phyloP scores from a whole-genome alignment of 2,797 vertebrate genomes.

The Vultur gryphus region DNA sequence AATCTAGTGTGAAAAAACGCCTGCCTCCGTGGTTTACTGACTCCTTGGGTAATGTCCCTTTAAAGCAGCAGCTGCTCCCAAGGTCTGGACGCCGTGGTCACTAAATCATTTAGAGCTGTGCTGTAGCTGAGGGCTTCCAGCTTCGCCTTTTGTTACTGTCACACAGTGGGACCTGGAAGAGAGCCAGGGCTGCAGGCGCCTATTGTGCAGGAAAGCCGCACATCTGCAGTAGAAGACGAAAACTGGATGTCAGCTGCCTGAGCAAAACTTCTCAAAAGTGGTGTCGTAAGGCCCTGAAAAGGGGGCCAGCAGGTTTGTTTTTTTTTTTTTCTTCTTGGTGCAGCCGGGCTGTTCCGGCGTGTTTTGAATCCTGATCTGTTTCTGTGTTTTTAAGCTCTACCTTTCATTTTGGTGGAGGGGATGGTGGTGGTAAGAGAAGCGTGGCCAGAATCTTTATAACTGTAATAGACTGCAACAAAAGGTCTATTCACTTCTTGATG shows the following conservation, averaged over 20 bases:
- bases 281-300: conserved; percentile 14
- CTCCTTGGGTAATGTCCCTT: conserved; percentile 36
- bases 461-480: conserved; percentile 60
- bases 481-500: conserved; percentile 58
- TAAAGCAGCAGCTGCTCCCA: conserved; percentile 67
- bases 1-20: not conserved
- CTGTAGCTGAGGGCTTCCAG: conserved; percentile 63
- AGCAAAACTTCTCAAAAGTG: conserved; percentile 53
- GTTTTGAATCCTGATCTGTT: conserved; percentile 14
- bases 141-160: conserved; percentile 69
- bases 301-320: not conserved
- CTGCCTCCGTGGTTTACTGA: not conserved
- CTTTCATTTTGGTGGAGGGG: conserved; percentile 35
- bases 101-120: conserved; percentile 67
- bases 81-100: conserved; percentile 54
- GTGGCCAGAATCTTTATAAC: conserved; percentile 55
- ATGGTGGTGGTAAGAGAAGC: not conserved
- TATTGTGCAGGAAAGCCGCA: conserved; percentile 55
- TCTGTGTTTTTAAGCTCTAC: conserved; percentile 15
- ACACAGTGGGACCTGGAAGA: conserved; percentile 62
- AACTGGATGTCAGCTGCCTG: conserved; percentile 60
- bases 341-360: not conserved
- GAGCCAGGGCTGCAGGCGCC: conserved; percentile 64
- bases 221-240: conserved; percentile 54
- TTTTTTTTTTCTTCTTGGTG: not conserved